Base-by-base conservation (phyloP, 1,140 invertebrate genomes). In the Drosophila ogumai region DNA sequence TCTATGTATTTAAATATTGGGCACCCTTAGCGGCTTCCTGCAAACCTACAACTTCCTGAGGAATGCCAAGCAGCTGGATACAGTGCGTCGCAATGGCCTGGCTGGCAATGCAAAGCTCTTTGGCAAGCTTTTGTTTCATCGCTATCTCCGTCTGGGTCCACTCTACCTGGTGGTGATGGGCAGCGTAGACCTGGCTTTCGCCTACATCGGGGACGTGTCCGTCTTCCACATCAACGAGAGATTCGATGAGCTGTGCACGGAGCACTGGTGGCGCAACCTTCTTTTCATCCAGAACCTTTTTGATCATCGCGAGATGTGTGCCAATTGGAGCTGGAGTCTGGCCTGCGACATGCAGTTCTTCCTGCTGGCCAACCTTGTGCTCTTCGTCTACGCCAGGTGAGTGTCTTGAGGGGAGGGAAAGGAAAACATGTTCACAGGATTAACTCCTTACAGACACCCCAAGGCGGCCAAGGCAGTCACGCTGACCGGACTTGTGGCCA, bases 331-430 rank as follows among this genome's bases (percentile, higher is more conserved):
- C 25, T 98, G 97, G 97, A 97, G 97, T 79, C 81, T 98, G 46
- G 95, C 96, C 15, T 95, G 95, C 61, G 97, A 98, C 88, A 97
- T 96, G 94, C 96, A 97, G 92, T 96, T 96, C 82, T 97, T 95
- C 81, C 81, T 95, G 7, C 88, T 96, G 57, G 92, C 92, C 38
- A 91, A 91, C 0, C 73, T 93, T 13, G 52, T 95, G 1, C 75
- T 95, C 13, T 93, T 95, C 15, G 61, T 95, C 6, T 95, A 94
- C 28, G 92, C 92, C 28, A 92, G 92, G 94, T 95, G 61, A 85
- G 88, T 90, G 6, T 9, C 19, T 2, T 3, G 10, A 31, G 1
- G n/a, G 15, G 10, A 7, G 3, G 2, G 9, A 4, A 17, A 17
- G 9, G 12, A 22, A 4, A 0, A 6, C 12, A 6, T 28, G 5